Evolutionary conservation across 1,140 invertebrate species (phyloP).

Genomic region (Nymphalis io): DNA sequence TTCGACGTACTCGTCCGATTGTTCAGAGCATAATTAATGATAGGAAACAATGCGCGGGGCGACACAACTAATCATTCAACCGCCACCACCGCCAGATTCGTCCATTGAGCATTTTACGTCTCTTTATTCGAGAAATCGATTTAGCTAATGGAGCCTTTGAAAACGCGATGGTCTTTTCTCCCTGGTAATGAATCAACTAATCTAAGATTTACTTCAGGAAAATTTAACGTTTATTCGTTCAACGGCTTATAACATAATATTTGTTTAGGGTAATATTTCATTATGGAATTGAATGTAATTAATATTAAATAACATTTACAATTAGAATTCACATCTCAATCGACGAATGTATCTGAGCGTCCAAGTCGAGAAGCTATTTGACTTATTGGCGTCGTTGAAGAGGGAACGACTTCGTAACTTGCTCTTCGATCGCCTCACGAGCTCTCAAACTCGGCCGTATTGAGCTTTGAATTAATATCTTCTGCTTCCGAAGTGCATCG

Average conservation of each 20-base stretch:
- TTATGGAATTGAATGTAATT: background rate
- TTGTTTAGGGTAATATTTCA: background rate
- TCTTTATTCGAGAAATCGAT: slow-evolving; percentile 31
- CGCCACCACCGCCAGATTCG: slow-evolving; percentile 16
- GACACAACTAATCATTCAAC: slow-evolving; percentile 30
- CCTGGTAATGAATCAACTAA: background rate
- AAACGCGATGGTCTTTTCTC: slow-evolving; percentile 1
- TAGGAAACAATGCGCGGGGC: slow-evolving; percentile 24
- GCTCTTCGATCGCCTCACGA: slow-evolving; percentile 8
- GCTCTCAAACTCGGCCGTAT: slow-evolving; percentile 9
- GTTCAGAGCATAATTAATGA: slow-evolving; percentile 30
- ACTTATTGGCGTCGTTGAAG: slow-evolving; percentile 17
- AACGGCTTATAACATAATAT: background rate
- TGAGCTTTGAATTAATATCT: slow-evolving; percentile 19
- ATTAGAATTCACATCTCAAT: background rate
- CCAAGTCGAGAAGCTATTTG: slow-evolving; percentile 9
- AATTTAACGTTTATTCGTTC: background rate
- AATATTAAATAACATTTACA: background rate
- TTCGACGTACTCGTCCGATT: slow-evolving; percentile 24
- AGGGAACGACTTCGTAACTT: background rate
- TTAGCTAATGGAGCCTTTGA: slow-evolving; percentile 22
- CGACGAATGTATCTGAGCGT: background rate
- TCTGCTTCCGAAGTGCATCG: slow-evolving; percentile 14
- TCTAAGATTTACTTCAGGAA: background rate
- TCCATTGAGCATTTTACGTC: slow-evolving; percentile 32